Evolutionary conservation across 2,113 vertebrate genomes (phyloP).

Genomic region (Cyphomyrus plagiostoma): DNA sequence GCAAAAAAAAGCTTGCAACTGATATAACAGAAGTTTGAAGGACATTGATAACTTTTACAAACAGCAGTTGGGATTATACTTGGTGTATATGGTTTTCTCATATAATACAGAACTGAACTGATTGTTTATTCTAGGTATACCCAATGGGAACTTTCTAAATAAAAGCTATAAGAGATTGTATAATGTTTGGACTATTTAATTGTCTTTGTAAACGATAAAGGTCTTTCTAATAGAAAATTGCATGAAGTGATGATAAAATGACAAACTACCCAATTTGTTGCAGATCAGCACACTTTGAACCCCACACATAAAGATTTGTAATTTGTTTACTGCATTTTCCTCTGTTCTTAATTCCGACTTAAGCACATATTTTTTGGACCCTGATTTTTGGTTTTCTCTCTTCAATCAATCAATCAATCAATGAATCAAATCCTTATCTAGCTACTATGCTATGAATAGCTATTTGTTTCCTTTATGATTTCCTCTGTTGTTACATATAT

Average conservation of each 20-base stretch:
- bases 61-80: background rate
- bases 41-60: background rate
- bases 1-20: background rate
- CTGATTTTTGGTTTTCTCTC: background rate
- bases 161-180: background rate
- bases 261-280: background rate
- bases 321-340: background rate
- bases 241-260: background rate
- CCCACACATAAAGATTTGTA: background rate
- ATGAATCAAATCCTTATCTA: background rate
- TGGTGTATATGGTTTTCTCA: background rate
- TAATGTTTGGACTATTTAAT: background rate
- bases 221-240: background rate
- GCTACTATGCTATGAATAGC: background rate
- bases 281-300: too few species aligned
- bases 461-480: background rate
- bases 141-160: background rate
- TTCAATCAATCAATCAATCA: background rate
- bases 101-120: background rate
- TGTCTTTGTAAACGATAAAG: background rate
- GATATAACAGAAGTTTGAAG: background rate
- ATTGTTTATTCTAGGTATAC: background rate
- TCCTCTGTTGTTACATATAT: too few species aligned
- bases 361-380: background rate
- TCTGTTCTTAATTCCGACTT: background rate